phyloP scores from a whole-genome alignment of 1,140 invertebrate genomes.

The Brachionus calyciflorus region DNA sequence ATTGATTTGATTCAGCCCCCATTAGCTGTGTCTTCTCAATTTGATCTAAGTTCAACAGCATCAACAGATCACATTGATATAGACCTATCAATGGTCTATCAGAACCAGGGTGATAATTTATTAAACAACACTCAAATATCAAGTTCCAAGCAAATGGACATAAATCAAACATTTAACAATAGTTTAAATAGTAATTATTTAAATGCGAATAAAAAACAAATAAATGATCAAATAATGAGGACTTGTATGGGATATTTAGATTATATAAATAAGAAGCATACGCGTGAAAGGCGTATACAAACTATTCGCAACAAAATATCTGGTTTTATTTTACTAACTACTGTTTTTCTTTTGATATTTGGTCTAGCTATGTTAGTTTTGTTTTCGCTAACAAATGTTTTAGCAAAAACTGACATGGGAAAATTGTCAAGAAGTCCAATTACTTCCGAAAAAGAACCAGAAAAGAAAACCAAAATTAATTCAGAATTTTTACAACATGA shows the following conservation, averaged over 20 bases:
- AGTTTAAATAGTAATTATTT: not conserved
- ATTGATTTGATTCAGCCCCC: constrained; percentile 1
- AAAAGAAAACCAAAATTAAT: too few relatives aligned
- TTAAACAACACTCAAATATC: not conserved
- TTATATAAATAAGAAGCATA: constrained; percentile 32
- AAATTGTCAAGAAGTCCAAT: too few relatives aligned
- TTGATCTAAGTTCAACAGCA: constrained; percentile 1
- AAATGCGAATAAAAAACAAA: not conserved
- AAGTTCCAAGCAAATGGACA: not conserved
- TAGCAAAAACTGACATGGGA: not conserved
- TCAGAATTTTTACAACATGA: too few relatives aligned
- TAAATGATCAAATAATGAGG: constrained; percentile 33
- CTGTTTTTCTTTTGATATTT: not conserved
- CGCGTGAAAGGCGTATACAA: constrained; percentile 22
- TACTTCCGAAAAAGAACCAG: too few relatives aligned
- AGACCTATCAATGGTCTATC: not conserved
- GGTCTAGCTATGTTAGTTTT: not conserved
- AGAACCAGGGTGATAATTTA: not conserved
- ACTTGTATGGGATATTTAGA: constrained; percentile 40
- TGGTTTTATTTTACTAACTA: not conserved
- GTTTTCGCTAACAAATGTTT: not conserved
- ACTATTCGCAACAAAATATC: constrained; percentile 12
- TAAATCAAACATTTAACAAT: not conserved
- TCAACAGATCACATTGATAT: constrained; percentile 10
- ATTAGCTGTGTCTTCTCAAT: not conserved